Evolutionary conservation across 2,113 vertebrate genomes (phyloP).

Genomic region (Polypterus senegalus): DNA sequence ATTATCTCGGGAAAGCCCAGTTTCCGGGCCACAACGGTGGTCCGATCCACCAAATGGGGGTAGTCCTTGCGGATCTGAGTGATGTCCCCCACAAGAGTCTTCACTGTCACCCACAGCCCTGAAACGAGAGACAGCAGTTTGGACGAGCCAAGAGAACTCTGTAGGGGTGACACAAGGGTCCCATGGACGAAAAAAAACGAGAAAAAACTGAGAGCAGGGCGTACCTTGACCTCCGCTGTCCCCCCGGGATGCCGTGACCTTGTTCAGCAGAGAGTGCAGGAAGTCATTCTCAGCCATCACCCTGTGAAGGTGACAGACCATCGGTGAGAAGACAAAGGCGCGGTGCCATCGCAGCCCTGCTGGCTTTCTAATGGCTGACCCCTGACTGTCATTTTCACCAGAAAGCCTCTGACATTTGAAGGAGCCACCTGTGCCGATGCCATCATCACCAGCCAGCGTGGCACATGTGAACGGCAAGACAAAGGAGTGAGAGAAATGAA

Average conservation of each 20-base stretch:
- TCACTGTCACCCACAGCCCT: constrained; percentile 97
- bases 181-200: background rate
- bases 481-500: too few relatives aligned
- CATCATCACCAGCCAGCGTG: too few relatives aligned
- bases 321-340: too few relatives aligned
- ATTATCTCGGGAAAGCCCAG: constrained; percentile 97
- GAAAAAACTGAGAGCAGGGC: background rate
- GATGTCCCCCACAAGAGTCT: constrained; percentile 84
- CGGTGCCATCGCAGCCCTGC: too few relatives aligned
- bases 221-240: constrained; percentile 94
- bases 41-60: constrained; percentile 90
- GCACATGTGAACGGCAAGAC: too few relatives aligned
- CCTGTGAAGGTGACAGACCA: constrained; percentile 33
- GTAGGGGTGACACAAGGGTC: background rate
- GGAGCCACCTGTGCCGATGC: too few relatives aligned
- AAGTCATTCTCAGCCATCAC: constrained; percentile 82
- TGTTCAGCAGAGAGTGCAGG: constrained; percentile 78
- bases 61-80: constrained; percentile 88
- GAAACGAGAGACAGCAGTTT: constrained; percentile 4
- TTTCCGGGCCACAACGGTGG: constrained; percentile 84
- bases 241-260: constrained; percentile 76
- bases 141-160: too few relatives aligned
- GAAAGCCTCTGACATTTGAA: too few relatives aligned
- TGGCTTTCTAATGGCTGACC: too few relatives aligned
- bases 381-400: too few relatives aligned